Evolutionary conservation across 1,140 invertebrate species (phyloP), one percentile per base, ranked within the genome.

Genomic region (Macrocentrus cingulum): DNA sequence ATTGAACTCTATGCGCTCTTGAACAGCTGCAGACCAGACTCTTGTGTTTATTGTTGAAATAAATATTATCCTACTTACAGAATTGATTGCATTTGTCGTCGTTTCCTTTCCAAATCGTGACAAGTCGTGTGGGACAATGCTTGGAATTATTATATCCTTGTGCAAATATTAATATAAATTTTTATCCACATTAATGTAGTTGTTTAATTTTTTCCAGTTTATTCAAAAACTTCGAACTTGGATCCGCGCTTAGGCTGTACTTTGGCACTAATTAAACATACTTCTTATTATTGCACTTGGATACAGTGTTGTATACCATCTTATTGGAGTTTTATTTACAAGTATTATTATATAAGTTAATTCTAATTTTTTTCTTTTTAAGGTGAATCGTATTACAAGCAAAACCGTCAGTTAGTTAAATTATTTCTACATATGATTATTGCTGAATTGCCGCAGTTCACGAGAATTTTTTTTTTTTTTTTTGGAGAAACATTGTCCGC

Each of bases 201-300:
- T 5, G 16, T n/a, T 39, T 13, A 44, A 29, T 49, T 62, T 23
- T 45, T 64, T 50, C 55, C 56, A 60, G 54, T 46, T 53, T 16
- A 23, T 19, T 34, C 18, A 19, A 39, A 20, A 25, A 46, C 7
- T 7, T 44, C 18, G 42, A 49, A 20, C 16, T 29, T 55, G 22
- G 34, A 25, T 42, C 48, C 55, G 19, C 52, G 32, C 55, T 57
- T 56, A 61, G 45, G 32, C 62, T 67, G 66, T 71, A 67, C 70
- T 72, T 72, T 72, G 70, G 70, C 70, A 72, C 70, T 70, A 69
- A 71, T 72, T 66, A 68, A 69, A 71, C 69, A 71, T 66, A 25
- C 46, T 34, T 70, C 65, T 72, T 68, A 71, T 72, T 72, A 72
- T 72, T 72, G 70, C 70, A 72, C 70, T 71, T 72, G 67, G 54